Evolutionary conservation across 2,797 vertebrate species (phyloP).

Genomic region (Holocentrus rufus): DNA sequence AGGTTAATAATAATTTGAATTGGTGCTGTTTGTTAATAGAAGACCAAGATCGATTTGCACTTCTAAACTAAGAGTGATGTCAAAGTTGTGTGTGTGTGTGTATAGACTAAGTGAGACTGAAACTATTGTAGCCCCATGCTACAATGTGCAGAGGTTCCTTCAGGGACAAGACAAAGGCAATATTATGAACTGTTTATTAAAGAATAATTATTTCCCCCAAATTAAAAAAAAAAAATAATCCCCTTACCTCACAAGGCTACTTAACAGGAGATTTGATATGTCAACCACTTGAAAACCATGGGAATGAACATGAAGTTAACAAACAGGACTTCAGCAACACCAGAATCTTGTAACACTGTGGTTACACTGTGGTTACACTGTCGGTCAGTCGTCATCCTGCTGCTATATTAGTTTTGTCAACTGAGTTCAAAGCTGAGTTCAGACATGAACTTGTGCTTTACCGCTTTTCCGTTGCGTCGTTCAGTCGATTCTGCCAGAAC

Average conservation of each 20-base stretch:
- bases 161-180: background rate
- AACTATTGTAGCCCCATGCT: too few species aligned
- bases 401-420: conserved; percentile 18
- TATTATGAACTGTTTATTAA: conserved; percentile 71
- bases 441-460: conserved; percentile 11
- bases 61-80: too few species aligned
- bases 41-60: too few species aligned
- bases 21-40: too few species aligned
- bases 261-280: conserved; percentile 41
- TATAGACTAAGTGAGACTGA: background rate
- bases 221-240: conserved; percentile 31
- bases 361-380: background rate
- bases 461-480: conserved; percentile 24
- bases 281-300: conserved; percentile 31
- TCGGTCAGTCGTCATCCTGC: conserved; percentile 21
- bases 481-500: conserved; percentile 18
- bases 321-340: conserved; percentile 30
- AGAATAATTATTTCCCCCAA: conserved; percentile 43
- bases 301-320: conserved; percentile 62
- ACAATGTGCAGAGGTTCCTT: background rate
- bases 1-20: too few species aligned
- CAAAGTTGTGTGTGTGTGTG: background rate
- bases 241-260: conserved; percentile 48
- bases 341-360: conserved; percentile 21
- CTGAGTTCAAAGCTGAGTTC: conserved; percentile 28